Evolutionary conservation across 2,888 invertebrate genomes (phyloP), one percentile per base, ranked within the genome.

Genomic region (Oligia latruncula): DNA sequence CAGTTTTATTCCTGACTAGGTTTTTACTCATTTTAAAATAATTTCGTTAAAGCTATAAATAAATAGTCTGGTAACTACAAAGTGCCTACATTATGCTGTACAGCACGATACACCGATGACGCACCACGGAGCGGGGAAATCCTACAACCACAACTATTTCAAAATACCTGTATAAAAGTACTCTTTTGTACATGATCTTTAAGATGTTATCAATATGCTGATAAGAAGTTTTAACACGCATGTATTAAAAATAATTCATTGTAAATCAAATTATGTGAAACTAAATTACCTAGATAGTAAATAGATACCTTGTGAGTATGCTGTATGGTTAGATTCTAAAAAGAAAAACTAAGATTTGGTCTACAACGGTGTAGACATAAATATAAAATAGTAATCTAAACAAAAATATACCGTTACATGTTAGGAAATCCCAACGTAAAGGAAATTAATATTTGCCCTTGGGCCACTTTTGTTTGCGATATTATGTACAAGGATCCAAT

Each of bases 1-100:
- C 13, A 71, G 60, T 77, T 43, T 52, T 52, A 43, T 68, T 23
- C 20, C 4, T 40, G 15, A 72, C 60, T 65, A 82, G 72, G 73
- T 71, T 72, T 74, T 83, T 83, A 78, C 65, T 40, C n/a, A 29
- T 74, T 74, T 83, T 83, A 83, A 80, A 71, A 83, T 83, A 83
- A 83, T 74, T 79, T 66, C 5, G 17, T 0, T 64, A 20, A 8
- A 46, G 49, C 65, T 84, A 84, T 84, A 81, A 81, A 84, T 84
- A 81, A 81, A 81, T 84, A 84, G 40, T 65, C 23, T 20, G 65
- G 64, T 62, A 83, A 65, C 11, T 66, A 74, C 67, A 65, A 35
- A 76, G 65, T 68, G 60, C 66, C 66, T 81, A 74, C 71, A 74
- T 52, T 66, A 73, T 49, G 46, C 40, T 60, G 66, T 74, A 71